Percentiles rank a stretch among this genome's conserved stretches.
Evolutionary conservation across 2,113 vertebrate genomes (phyloP).

Genomic region (Mobula hypostoma): DNA sequence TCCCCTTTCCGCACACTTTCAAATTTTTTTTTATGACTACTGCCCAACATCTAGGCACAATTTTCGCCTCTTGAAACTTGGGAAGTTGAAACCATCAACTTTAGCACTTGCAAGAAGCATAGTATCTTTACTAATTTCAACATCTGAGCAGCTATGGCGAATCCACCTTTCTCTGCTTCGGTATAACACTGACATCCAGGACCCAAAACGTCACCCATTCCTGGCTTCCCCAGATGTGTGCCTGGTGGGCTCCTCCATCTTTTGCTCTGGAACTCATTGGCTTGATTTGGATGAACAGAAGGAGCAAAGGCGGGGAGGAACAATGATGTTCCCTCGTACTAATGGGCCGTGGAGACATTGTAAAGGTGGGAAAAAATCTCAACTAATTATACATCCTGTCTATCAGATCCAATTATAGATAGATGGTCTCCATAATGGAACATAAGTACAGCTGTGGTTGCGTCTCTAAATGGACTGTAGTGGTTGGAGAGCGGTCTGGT

Average conservation of each 20-base stretch:
- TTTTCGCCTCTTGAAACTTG: not conserved
- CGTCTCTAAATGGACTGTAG: not conserved
- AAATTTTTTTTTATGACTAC: not conserved
- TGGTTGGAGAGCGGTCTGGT: slow-evolving; percentile 3
- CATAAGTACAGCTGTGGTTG: slow-evolving; percentile 7
- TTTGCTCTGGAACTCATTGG: not conserved
- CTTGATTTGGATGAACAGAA: not conserved
- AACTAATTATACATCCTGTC: slow-evolving; percentile 16
- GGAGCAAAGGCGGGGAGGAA: not conserved
- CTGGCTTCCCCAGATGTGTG: not conserved
- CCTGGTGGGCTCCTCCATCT: no score
- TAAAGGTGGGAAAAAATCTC: not conserved
- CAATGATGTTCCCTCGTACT: not conserved
- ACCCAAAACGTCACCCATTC: not conserved
- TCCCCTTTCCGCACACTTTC: not conserved
- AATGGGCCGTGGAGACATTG: not conserved
- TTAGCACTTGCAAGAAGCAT: not conserved
- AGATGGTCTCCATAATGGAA: not conserved
- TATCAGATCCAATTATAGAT: slow-evolving; percentile 30
- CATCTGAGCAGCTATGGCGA: not conserved
- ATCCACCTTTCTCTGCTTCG: no score
- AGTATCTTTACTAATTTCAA: not conserved
- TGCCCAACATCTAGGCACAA: not conserved
- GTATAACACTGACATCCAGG: not conserved
- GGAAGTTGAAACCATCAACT: not conserved